Conservation (phyloP, 2,888 invertebrate genomes). For the Erebia epiphron region DNA sequence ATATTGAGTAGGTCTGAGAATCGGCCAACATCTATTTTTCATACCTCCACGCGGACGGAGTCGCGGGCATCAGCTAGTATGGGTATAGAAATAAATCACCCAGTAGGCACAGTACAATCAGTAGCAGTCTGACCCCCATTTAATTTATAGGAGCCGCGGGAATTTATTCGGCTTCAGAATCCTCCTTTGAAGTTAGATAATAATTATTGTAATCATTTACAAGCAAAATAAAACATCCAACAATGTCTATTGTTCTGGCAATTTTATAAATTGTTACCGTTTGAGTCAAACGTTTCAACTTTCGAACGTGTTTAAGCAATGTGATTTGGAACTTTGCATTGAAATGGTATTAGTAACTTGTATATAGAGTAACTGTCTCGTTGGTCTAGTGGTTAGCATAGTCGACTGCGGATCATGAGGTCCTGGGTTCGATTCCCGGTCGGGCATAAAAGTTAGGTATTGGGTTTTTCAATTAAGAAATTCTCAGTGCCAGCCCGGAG, state of each 20-base stretch:
- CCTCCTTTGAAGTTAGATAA: conserved; percentile 1
- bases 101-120: neutral
- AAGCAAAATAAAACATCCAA: conserved; percentile 1
- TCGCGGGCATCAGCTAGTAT: too few relatives aligned
- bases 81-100: conserved; percentile 24
- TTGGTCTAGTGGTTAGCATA: too few relatives aligned
- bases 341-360: neutral
- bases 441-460: too few relatives aligned
- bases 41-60: too few relatives aligned
- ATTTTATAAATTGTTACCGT: neutral
- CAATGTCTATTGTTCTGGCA: neutral
- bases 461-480: too few relatives aligned
- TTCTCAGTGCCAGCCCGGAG: too few relatives aligned
- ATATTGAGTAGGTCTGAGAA: too few relatives aligned
- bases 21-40: too few relatives aligned
- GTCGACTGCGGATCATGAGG: too few relatives aligned
- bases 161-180: conserved; percentile 4
- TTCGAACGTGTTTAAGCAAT: neutral
- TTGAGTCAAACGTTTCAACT: neutral
- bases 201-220: neutral
- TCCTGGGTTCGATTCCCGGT: too few relatives aligned
- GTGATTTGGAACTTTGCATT: neutral
- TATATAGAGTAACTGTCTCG: too few relatives aligned
- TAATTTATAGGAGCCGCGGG: conserved; percentile 19
- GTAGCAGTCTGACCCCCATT: conserved; percentile 18